Evolutionary conservation across 1,140 invertebrate genomes (phyloP), one percentile per base, ranked within the genome.

Genomic region (Drosophila hydei): DNA sequence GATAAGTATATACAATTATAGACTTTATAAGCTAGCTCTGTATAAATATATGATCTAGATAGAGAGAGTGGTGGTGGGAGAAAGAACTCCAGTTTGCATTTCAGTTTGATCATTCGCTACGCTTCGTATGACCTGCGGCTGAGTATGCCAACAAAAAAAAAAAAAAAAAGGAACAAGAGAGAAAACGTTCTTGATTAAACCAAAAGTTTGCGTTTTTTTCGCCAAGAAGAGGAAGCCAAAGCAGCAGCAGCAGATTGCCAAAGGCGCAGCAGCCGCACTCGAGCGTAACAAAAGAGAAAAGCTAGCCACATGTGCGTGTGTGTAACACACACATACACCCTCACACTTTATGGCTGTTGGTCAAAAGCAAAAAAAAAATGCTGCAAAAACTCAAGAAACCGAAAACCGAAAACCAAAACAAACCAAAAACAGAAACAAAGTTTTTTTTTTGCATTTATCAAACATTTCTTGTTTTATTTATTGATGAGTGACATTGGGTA

Each of bases 121-220:
- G 12, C 1, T n/a, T 38, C 12, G 36, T 2, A 38, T 38, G 36
- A 16, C 14, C 38, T 42, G 38, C 14, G 14, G 38, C 16, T 16
- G 38, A 16, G 14, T 16, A 3, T 9, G 9, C 9, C 16, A 0
- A 14, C 4, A 27, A 25, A 48, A 12, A 48, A 27, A 6, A 23
- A 12, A 47, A n/a, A n/a, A 11, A 54, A 16, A 62, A n/a, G 38
- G 9, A n/a, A 6, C 1, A 38, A 36, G n/a, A 40, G 45, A 47
- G 50, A 21, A 58, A 65, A 71, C 45, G 62, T 38, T 65, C 61
- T 71, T 71, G 68, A 71, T 71, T 71, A 71, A 71, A 71, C 61
- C 68, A 65, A 71, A 69, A 65, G 51, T 71, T 71, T 71, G 61
- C 45, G 54, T 56, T 48, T 58, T 43, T 59, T 42, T 60, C 16